phyloP scores from a whole-genome alignment of 2,797 vertebrate species.

The Danio tinwini region DNA sequence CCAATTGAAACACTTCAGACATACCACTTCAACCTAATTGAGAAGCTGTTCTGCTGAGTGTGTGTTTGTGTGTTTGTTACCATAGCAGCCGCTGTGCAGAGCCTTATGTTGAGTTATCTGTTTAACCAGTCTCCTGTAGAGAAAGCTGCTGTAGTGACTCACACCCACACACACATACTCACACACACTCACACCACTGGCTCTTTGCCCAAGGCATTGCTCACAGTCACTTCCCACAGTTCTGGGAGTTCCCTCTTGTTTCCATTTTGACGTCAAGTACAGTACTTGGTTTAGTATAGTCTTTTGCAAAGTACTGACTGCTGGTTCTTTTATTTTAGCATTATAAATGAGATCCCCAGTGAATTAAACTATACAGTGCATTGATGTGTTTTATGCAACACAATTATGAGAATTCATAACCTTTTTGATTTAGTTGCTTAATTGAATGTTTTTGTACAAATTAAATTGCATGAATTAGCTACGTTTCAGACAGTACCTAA shows the following conservation, averaged over 20 bases:
- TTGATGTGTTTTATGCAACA: neutral
- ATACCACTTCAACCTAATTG: neutral
- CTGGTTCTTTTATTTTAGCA: neutral
- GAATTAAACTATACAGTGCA: neutral
- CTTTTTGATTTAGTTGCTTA: no score
- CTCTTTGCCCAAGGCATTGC: slow-evolving; percentile 49
- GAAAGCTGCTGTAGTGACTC: slow-evolving; percentile 11
- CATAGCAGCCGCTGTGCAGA: slow-evolving; percentile 16
- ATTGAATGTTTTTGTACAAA: no score
- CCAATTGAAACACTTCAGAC: neutral
- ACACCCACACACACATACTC: slow-evolving; percentile 11
- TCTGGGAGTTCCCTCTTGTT: slow-evolving; percentile 36
- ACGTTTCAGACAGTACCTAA: no score
- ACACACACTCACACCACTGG: slow-evolving; percentile 11
- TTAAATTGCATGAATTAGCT: no score
- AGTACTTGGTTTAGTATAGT: slow-evolving; percentile 1
- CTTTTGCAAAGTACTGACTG: neutral
- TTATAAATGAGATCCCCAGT: neutral
- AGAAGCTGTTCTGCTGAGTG: neutral
- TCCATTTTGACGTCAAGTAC: slow-evolving; percentile 31
- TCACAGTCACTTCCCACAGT: slow-evolving; percentile 34
- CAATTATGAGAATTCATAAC: no score
- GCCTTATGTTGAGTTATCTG: slow-evolving; percentile 15
- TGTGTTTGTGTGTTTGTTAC: slow-evolving; percentile 28
- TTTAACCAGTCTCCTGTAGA: slow-evolving; percentile 24